Evolutionary conservation across 1,140 invertebrate genomes (phyloP), one percentile per base, ranked within the genome.

Genomic region (Trichonephila clavata): DNA sequence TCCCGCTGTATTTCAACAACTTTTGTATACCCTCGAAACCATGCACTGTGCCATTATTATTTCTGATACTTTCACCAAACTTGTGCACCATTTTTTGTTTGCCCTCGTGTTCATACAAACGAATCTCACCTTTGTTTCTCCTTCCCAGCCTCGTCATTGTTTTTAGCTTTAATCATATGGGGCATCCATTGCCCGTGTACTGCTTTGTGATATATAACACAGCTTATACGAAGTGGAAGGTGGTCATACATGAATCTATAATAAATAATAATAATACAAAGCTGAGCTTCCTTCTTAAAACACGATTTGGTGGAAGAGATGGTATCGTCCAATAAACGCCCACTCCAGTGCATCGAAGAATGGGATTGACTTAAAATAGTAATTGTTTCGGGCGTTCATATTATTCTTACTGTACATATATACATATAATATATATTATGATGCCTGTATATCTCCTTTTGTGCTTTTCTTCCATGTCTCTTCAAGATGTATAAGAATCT

Each of bases 371-470:
- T 77, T 59, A 24, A n/a, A 92, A 92, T 77, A 81, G 21, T 83
- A 77, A 77, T 24, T 81, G 16, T 39, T 80, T 50, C 43, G 87
- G 93, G 86, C 81, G 93, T 93, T 61, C 80, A 88, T 90, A 94
- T 94, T 90, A 57, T 68, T 87, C 77, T 87, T 83, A 83, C 50
- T 90, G 86, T 90, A 90, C 87, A 90, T 94, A 94, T 88, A 93
- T 89, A 93, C 61, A 87, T 93, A 93, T 91, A 71, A 84, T 86
- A 84, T 92, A 92, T 81, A 92, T 94, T 90, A 94, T 90, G 61
- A 94, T 94, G 93, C 86, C 93, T 94, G 77, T 94, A 93, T 93
- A 93, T 88, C 60, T 93, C 57, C 86, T 68, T 77, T 94, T 94
- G 87, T 94, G 93, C 86, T 94, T 94, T 60, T 94, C 81, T 90